phyloP scores from a whole-genome alignment of 2,797 vertebrate genomes.

The Cuniculus paca region DNA sequence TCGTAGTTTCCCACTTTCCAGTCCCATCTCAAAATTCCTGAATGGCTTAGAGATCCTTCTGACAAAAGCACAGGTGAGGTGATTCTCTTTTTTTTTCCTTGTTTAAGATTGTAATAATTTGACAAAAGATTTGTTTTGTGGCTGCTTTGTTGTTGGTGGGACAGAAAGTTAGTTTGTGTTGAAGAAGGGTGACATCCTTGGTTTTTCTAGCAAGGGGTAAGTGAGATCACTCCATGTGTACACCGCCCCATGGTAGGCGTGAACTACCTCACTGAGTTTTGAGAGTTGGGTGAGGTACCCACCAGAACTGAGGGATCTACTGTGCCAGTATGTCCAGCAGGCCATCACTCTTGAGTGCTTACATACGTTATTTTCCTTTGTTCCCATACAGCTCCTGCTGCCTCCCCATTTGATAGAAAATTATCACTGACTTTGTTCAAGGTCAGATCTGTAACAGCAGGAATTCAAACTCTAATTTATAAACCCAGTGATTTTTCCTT shows the following conservation, averaged over 20 bases:
- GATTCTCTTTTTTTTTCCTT: not conserved
- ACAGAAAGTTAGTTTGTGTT: conserved; percentile 9
- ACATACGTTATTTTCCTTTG: rapidly evolving
- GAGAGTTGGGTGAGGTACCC: not conserved
- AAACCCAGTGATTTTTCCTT: not conserved
- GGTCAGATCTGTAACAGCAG: not conserved
- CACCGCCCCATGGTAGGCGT: not conserved
- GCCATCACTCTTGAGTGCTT: not conserved
- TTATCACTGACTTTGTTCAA: not conserved
- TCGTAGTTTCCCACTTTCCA: conserved; percentile 93
- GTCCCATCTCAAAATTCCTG: conserved; percentile 96
- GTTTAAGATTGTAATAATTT: conserved; percentile 30
- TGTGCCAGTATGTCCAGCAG: not conserved
- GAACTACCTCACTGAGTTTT: not conserved
- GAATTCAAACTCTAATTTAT: not conserved
- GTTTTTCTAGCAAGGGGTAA: conserved; percentile 2
- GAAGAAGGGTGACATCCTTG: not conserved
- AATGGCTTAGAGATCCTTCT: conserved; percentile 98
- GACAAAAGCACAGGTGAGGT: conserved; percentile 96
- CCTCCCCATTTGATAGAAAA: not conserved
- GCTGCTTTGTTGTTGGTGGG: not conserved
- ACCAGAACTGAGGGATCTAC: not conserved
- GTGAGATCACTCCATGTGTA: not conserved
- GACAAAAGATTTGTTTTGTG: not conserved
- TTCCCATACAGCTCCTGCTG: not conserved